A percentile compares a stretch with the other conserved stretches of the same genome.
phyloP scores from a whole-genome alignment of 2,113 vertebrate species.

The Meles meles region DNA sequence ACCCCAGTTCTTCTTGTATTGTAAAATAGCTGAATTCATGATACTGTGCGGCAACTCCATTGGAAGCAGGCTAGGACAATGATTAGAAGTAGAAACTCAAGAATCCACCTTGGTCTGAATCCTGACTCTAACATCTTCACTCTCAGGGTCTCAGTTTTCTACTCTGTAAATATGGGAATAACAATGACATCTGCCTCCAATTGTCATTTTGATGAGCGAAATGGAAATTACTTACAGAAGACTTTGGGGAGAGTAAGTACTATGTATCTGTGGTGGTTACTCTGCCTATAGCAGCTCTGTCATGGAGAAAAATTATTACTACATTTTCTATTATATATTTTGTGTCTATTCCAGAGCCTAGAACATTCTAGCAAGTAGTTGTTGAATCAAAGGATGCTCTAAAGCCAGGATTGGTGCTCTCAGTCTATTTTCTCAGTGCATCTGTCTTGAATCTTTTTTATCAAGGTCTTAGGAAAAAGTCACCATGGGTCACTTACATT shows the following conservation, averaged over 20 bases:
- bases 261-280: neutral
- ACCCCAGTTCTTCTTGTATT: neutral
- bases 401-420: neutral
- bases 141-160: neutral
- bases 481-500: neutral
- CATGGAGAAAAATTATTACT: neutral
- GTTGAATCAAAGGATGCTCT: neutral
- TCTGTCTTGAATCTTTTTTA: neutral
- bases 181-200: neutral
- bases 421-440: neutral
- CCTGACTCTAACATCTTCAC: neutral
- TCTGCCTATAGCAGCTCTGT: neutral
- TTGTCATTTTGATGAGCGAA: neutral
- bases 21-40: neutral
- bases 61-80: neutral
- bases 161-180: neutral
- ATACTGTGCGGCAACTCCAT: neutral
- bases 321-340: neutral
- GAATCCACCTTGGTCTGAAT: neutral
- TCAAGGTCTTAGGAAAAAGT: neutral
- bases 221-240: neutral
- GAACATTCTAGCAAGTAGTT: neutral
- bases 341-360: neutral
- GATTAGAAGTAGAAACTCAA: neutral
- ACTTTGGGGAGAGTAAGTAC: neutral